phyloP scores from a whole-genome alignment of 2,797 vertebrate species.

The Xiphorhynchus erythropygius region DNA sequence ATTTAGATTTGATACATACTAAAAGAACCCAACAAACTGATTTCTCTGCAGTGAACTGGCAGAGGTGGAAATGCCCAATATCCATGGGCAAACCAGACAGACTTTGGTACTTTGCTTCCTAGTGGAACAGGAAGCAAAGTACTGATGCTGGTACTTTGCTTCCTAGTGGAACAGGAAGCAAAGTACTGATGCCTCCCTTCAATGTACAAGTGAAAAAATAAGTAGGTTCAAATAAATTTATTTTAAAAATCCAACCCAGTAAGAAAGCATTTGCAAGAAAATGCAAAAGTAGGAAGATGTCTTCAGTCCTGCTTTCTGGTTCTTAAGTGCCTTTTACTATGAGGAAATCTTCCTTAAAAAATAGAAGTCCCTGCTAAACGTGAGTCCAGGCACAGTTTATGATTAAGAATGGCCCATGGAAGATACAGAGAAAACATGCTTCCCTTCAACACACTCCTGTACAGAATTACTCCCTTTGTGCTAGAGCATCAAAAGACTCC shows the following conservation, averaged over 20 bases:
- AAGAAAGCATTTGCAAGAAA: neutral
- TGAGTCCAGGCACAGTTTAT: neutral
- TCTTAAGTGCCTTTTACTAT: neutral
- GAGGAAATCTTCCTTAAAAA: neutral
- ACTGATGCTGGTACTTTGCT: too few relatives aligned
- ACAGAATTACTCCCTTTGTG: neutral
- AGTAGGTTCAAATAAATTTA: neutral
- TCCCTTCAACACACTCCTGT: neutral
- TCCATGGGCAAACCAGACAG: neutral
- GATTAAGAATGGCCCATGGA: neutral
- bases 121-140: neutral
- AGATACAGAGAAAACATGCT: neutral
- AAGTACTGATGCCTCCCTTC: neutral
- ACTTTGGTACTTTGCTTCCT: neutral
- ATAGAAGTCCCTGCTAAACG: neutral
- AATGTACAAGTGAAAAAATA: neutral
- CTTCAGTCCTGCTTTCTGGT: neutral
- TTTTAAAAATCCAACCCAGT: neutral
- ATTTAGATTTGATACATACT: neutral
- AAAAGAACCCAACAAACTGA: fast-evolving
- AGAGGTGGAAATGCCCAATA: neutral
- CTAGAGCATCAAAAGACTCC: neutral
- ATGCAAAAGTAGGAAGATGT: fast-evolving
- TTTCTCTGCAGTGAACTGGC: neutral
- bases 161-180: too few relatives aligned